Evolutionary conservation across 2,888 invertebrate genomes (phyloP), one percentile per base, ranked within the genome.

Genomic region (Spialia ferax): DNA sequence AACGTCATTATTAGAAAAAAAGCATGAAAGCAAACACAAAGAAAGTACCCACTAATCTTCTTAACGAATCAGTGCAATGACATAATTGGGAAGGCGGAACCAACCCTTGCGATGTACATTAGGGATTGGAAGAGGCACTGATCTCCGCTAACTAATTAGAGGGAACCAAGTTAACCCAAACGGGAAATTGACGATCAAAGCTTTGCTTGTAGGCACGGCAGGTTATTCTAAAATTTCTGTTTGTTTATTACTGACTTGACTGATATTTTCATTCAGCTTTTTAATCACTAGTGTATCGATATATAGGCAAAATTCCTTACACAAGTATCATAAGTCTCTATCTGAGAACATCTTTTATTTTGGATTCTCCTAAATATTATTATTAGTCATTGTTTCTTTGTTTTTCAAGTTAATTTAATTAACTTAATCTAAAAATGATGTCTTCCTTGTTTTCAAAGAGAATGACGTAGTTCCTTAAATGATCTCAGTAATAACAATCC

Each of bases 101-200:
- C 13, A 29, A 42, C 42, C 42, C 45, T 45, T 42, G 42, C 20
- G 26, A n/a, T 56, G 22, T 20, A 48, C 56, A 56, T 56, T 64
- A 64, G 15, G 56, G 32, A 29, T 29, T 10, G 32, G 11, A 35
- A 55, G 29, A 5, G 22, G 42, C 63, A 32, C 55, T 56, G 7
- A 35, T 35, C 32, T 35, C 11, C 11, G 11, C 23, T 10, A 64
- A 35, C 32, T 56, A 56, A 64, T 64, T 32, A 56, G 45, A 18
- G 20, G 13, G 32, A n/a, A n/a, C n/a, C n/a, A n/a, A 63, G 48
- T 63, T 54, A 15, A 4, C n/a, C 45, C 10, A 48, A 56, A 32
- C 22, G 63, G 29, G 45, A 56, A 56, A 63, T 20, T 63, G 56
- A 56, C 15, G 42, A 59, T 35, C 18, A 18, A 29, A 55, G 23